Evolutionary conservation across 2,797 vertebrate genomes (phyloP).

Genomic region (Muscicapa comitata): DNA sequence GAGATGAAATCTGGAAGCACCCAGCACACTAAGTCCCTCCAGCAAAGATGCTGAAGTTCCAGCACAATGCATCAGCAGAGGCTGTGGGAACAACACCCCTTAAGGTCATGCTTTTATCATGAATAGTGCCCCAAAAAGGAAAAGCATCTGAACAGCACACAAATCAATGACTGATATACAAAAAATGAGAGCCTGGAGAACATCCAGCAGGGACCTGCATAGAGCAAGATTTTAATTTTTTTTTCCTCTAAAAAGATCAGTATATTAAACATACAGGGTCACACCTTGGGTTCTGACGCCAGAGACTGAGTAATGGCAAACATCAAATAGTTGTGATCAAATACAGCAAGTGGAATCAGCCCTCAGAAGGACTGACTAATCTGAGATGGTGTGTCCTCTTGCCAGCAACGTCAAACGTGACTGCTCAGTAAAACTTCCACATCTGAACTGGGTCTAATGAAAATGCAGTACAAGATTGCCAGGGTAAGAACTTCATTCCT

Average conservation of each 20-base stretch:
- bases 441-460: background rate
- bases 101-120: background rate
- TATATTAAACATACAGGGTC: slow-evolving; percentile 8
- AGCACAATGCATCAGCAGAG: background rate
- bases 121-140: background rate
- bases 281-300: background rate
- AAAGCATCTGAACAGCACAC: background rate
- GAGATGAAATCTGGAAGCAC: background rate
- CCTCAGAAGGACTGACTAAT: slow-evolving; percentile 9
- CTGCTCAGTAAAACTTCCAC: background rate
- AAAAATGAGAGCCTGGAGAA: background rate
- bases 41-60: background rate
- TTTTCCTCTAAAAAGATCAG: background rate
- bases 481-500: background rate
- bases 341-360: background rate
- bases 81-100: background rate
- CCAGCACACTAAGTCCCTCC: background rate
- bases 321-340: background rate
- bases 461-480: background rate
- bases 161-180: background rate
- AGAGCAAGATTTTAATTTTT: background rate
- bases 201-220: background rate
- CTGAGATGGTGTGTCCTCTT: background rate
- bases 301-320: slow-evolving; percentile 38
- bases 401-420: background rate